Evolutionary conservation across 2,888 invertebrate genomes (phyloP).

Genomic region (Choristoneura rosaceana): DNA sequence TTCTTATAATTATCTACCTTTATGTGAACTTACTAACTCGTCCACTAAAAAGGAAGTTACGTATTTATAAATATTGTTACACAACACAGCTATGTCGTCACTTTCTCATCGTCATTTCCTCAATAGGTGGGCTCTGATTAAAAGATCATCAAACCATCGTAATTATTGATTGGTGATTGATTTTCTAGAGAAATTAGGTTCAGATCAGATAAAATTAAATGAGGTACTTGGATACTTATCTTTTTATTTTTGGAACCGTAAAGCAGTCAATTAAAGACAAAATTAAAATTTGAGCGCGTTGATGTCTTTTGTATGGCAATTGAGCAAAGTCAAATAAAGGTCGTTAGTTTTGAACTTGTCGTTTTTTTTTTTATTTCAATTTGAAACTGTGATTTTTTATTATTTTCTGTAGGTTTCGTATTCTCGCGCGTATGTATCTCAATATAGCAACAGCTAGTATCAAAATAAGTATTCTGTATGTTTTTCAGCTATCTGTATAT

Average conservation of each 20-base stretch:
- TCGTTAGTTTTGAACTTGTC: background rate
- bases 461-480: no score
- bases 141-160: background rate
- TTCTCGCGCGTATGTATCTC: no score
- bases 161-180: background rate
- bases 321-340: background rate
- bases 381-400: no score
- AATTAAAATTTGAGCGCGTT: background rate
- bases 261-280: background rate
- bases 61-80: background rate
- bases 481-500: no score
- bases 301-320: background rate
- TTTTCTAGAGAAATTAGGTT: background rate
- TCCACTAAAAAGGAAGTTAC: background rate
- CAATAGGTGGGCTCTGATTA: background rate
- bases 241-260: background rate
- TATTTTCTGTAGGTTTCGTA: background rate
- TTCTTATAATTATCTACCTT: no score
- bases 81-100: background rate
- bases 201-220: background rate
- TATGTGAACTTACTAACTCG: background rate
- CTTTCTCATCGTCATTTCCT: background rate
- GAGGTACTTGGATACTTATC: background rate
- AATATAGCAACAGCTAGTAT: no score
- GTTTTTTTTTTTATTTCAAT: background rate